Base-by-base conservation (phyloP, 2,888 invertebrate species). In the Eutolmus rufibarbis region DNA sequence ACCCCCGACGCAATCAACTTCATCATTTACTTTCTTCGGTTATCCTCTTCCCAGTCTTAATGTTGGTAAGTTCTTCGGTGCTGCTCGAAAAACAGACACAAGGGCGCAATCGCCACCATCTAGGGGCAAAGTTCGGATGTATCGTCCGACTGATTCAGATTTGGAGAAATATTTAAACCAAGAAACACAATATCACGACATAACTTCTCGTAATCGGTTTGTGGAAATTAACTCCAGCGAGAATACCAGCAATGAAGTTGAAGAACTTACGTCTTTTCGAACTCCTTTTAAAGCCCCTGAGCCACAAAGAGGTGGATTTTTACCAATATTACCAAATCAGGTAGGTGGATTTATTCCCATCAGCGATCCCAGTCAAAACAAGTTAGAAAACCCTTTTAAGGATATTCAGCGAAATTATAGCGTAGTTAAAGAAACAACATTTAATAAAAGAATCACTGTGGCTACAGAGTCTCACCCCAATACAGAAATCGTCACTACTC, bases 11-110 rank as follows among this genome's bases (percentile, higher is more conserved):
- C 93, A 94, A 0, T 94, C 95, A 0, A 97, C 93, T 46, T 93
- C 94, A 0, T 94, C 95, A 0, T 97, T 97, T 89, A 97, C 97
- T 16, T 97, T 97, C 91, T 97, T 97, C 90, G 97, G 97, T 0
- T 95, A 97, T 91, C 97, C 97, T 0, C 91, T 97, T 88, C 96
- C 97, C 1, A 94, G 95, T 57, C 91, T 97, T 78, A 95, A 95
- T 89, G 94, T 97, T 90, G 95, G 95, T 14, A 95, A 95, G 90
- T 92, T 96, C 74, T 94, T 96, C 92, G 93, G 93, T 5, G 91
- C 91, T 0, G 88, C 89, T 0, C 86, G 89, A 43, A 89, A 93
- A 92, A 89, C 91, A 23, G 93, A 93, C n/a, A 90, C 91, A 84
- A n/a, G 89, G 37, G 89, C 88, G 19, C 51, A 28, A 66, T 74